Evolutionary conservation across 1,140 invertebrate genomes (phyloP).

Genomic region (Drosophila suzukii): DNA sequence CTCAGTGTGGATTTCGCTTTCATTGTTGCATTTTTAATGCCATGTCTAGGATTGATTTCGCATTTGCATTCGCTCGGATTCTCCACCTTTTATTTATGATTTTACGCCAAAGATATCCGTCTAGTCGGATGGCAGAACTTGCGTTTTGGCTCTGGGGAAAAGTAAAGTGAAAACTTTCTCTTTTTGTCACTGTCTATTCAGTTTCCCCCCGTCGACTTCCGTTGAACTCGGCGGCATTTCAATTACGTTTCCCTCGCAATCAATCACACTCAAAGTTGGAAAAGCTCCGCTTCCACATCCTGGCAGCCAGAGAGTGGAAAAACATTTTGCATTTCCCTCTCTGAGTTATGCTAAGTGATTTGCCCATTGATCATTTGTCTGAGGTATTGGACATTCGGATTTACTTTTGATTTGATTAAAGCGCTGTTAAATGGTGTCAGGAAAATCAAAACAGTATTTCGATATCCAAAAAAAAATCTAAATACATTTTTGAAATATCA

Average conservation of each 20-base stretch:
- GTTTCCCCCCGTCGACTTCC: background rate
- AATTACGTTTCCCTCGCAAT: conserved; percentile 69
- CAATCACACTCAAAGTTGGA: conserved; percentile 74
- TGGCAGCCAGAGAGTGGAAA: conserved; percentile 36
- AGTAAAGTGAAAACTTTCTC: conserved; percentile 73
- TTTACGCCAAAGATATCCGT: conserved; percentile 52
- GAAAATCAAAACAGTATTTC: background rate
- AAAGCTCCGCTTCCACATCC: conserved; percentile 40
- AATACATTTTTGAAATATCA: too few species aligned
- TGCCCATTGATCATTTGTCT: conserved; percentile 45
- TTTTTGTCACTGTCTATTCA: conserved; percentile 56
- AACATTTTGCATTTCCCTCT: conserved; percentile 51
- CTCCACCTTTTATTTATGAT: conserved; percentile 47
- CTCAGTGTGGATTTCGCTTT: conserved; percentile 44
- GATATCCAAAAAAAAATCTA: too few species aligned
- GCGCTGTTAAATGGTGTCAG: background rate
- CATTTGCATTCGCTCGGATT: conserved; percentile 59
- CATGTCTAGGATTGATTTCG: conserved; percentile 60
- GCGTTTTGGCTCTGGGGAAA: conserved; percentile 18
- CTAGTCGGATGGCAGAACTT: conserved; percentile 32
- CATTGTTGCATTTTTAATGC: conserved; percentile 72
- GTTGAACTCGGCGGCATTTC: conserved; percentile 57
- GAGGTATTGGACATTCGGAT: conserved; percentile 29
- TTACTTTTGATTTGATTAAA: conserved; percentile 35
- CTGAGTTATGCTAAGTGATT: conserved; percentile 39